These are phyloP conservation scores for Wiebesia pumilae DNA, from an alignment of 1,140 invertebrate species.

Conservation along the genomic window DNA sequence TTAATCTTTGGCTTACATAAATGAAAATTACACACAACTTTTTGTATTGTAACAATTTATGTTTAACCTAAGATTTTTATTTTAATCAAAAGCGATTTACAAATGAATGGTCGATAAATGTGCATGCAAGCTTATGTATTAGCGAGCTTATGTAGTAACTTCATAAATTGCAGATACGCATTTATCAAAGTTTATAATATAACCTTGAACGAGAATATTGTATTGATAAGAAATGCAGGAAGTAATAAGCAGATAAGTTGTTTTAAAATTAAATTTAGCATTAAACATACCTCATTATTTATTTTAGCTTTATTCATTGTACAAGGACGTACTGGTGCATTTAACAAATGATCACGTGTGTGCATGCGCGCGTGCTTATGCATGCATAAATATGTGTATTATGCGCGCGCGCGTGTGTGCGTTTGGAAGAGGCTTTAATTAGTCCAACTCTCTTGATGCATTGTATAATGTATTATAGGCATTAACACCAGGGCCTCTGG, in stretches of 20 bases:
- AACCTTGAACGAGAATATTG: neutral
- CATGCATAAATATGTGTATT: too few species aligned
- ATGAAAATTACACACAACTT: neutral
- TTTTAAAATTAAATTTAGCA: slow-evolving; percentile 23
- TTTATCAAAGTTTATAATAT: neutral
- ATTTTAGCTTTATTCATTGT: slow-evolving; percentile 60
- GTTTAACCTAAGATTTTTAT: neutral
- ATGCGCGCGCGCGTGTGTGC: too few species aligned
- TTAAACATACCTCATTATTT: slow-evolving; percentile 63
- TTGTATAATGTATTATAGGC: too few species aligned
- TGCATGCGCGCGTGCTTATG: too few species aligned
- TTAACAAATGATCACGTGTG: neutral
- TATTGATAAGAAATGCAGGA: neutral
- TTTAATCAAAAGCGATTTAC: too few species aligned
- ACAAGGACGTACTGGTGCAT: neutral
- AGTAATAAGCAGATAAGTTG: neutral
- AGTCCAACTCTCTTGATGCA: too few species aligned
- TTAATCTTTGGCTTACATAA: neutral
- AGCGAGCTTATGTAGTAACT: too few species aligned
- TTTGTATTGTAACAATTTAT: neutral
- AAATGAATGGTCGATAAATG: too few species aligned
- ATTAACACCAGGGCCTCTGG: too few species aligned
- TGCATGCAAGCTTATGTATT: too few species aligned
- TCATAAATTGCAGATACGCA: neutral
- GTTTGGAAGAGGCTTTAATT: neutral